These are phyloP conservation scores for Eumerus sabulonum DNA, from an alignment of 2,888 invertebrate genomes.

Conservation along the genomic window DNA sequence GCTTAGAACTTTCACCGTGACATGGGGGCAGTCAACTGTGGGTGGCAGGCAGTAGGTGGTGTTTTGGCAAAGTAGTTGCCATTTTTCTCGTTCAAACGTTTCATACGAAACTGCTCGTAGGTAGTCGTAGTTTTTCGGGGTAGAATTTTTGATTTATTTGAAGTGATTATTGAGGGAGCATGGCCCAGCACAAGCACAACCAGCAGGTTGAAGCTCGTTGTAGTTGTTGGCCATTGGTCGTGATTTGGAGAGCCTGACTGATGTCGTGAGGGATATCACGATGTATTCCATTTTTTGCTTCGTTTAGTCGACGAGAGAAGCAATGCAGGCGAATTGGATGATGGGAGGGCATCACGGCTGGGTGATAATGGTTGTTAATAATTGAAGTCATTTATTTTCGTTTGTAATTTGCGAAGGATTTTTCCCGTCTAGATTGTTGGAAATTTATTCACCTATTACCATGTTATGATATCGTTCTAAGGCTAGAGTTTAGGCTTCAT, in stretches of 20 bases:
- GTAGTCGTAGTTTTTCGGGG: conserved; percentile 35
- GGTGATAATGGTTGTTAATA: conserved; percentile 47
- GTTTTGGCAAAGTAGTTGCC: conserved; percentile 21
- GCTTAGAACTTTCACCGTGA: conserved; percentile 24
- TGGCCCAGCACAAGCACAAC: too few species aligned
- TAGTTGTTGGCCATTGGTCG: conserved; percentile 41
- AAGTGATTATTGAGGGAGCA: conserved; percentile 41
- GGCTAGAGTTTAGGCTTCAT: too few species aligned
- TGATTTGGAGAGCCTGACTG: conserved; percentile 34
- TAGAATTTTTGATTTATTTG: conserved; percentile 51
- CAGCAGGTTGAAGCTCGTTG: too few species aligned
- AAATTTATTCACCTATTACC: conserved; percentile 43
- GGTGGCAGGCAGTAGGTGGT: too few species aligned
- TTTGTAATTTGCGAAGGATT: conserved; percentile 44
- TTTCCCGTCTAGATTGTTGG: conserved; percentile 23
- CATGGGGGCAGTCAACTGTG: background rate
- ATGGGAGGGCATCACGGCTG: conserved; percentile 3
- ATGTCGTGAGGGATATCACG: conserved; percentile 23
- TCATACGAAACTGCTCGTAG: background rate
- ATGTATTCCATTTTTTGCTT: background rate
- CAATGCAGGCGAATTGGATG: background rate
- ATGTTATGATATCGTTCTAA: background rate
- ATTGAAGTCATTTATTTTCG: conserved; percentile 39
- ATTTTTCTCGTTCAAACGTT: conserved; percentile 38
- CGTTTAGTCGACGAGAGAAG: background rate